Conservation (phyloP, 2,888 invertebrate species). For the Palloptera scutellata region DNA sequence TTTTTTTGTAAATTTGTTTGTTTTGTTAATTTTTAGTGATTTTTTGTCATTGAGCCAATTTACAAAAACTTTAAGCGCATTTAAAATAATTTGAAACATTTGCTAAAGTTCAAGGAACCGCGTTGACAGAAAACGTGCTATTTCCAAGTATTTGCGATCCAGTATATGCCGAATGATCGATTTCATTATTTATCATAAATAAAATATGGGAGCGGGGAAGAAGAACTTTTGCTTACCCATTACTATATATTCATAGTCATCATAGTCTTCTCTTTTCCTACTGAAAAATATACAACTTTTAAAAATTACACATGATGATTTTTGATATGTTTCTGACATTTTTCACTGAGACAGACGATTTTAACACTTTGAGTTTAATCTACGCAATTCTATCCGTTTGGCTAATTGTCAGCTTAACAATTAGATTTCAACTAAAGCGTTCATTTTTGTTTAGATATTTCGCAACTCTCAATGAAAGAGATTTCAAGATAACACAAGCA, state of each 20-base stretch:
- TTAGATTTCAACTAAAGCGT: conserved; percentile 47
- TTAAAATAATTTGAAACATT: too few species aligned
- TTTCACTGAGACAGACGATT: conserved; percentile 20
- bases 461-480: too few species aligned
- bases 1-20: background rate
- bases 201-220: too few species aligned
- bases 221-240: conserved; percentile 39
- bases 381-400: background rate
- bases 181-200: too few species aligned
- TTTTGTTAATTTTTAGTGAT: background rate
- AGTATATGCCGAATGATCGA: too few species aligned
- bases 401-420: conserved; percentile 51
- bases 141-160: too few species aligned
- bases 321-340: conserved; percentile 41
- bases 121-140: too few species aligned
- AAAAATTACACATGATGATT: conserved; percentile 43
- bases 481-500: too few species aligned
- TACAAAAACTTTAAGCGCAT: too few species aligned
- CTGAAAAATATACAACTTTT: conserved; percentile 38
- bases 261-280: conserved; percentile 30
- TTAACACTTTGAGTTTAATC: too few species aligned
- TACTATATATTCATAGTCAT: conserved; percentile 44
- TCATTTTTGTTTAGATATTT: background rate
- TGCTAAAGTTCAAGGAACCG: too few species aligned
- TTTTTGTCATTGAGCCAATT: background rate